These are phyloP conservation scores for Potamilus streckersoni DNA, from an alignment of 1,140 invertebrate genomes.

Conservation along the genomic window DNA sequence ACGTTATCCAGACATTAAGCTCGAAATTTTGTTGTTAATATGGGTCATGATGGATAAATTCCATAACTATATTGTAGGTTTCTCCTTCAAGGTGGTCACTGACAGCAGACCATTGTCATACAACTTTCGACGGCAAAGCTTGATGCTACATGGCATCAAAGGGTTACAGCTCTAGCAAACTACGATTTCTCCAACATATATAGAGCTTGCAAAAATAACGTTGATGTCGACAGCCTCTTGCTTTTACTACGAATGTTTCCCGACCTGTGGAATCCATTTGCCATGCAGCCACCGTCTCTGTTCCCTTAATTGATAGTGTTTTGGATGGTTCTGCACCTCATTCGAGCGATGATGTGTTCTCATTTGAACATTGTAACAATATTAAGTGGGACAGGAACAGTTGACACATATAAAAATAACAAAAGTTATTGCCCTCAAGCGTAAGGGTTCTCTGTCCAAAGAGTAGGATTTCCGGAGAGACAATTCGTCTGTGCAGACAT, in stretches of 20 bases:
- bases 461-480: not conserved
- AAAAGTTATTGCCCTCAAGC: not conserved
- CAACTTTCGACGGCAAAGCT: slow-evolving; percentile 5
- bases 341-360: not conserved
- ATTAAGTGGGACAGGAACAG: slow-evolving; percentile 8
- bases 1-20: not conserved
- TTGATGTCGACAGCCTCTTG: slow-evolving; percentile 3
- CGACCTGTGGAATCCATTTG: not conserved
- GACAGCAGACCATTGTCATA: slow-evolving; percentile 3
- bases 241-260: not conserved
- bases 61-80: slow-evolving; percentile 9
- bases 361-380: not conserved
- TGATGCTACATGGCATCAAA: slow-evolving; percentile 7
- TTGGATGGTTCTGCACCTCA: not conserved
- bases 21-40: not conserved
- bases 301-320: not conserved
- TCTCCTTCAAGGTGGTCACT: slow-evolving; percentile 1
- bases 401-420: not conserved
- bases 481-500: not conserved
- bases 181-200: slow-evolving; percentile 5
- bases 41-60: slow-evolving; percentile 7
- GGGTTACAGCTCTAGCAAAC: not conserved
- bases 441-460: slow-evolving; percentile 7
- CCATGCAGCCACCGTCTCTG: not conserved
- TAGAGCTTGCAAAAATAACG: slow-evolving; percentile 11